Evolutionary conservation across 2,888 invertebrate genomes (phyloP), one percentile per base, ranked within the genome.

Genomic region (Eupelmus urozonus): DNA sequence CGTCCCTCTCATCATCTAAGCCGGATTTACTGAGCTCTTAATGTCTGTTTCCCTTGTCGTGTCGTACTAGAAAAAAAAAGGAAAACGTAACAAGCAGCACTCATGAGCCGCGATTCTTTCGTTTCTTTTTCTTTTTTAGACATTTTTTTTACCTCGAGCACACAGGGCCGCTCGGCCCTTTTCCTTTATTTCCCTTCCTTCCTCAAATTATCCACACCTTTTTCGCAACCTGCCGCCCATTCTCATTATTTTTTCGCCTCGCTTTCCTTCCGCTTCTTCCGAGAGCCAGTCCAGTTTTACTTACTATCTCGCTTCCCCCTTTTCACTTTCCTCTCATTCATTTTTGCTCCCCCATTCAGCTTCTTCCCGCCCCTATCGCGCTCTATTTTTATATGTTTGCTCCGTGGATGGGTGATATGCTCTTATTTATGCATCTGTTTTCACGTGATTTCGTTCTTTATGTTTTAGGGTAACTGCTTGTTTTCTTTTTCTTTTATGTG

Each of bases 231-330:
- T n/a, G n/a, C n/a, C n/a, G n/a, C n/a, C 18, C 60, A 51, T 60
- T 62, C 78, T 78, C 78, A 78, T 78, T 78, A 78, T 78, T 78
- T 78, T 77, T 77, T 72, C 77, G 53, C 27, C 67, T 78, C 55
- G 66, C 73, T 45, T 66, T 62, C 60, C n/a, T n/a, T 18, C 53
- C 53, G 18, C 34, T 23, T 51, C 67, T 53, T n/a, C n/a, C 72
- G n/a, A n/a, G n/a, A n/a, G n/a, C n/a, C n/a, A n/a, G 51, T 67
- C 34, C 78, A 73, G 67, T 73, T 53, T 66, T n/a, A 45, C 42
- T 9, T 60, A 60, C 11, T 60, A 20, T 51, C 42, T 51, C 55
- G 57, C 18, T 45, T n/a, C 25, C n/a, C 51, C n/a, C 66, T 65
- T 74, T 70, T 66, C 72, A 69, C 62, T 25, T 72, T 40, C 5